Percentiles rank a stretch among this genome's conserved stretches.
Evolutionary conservation across 1,140 invertebrate genomes (phyloP).

Genomic region (Drosophila obscura): DNA sequence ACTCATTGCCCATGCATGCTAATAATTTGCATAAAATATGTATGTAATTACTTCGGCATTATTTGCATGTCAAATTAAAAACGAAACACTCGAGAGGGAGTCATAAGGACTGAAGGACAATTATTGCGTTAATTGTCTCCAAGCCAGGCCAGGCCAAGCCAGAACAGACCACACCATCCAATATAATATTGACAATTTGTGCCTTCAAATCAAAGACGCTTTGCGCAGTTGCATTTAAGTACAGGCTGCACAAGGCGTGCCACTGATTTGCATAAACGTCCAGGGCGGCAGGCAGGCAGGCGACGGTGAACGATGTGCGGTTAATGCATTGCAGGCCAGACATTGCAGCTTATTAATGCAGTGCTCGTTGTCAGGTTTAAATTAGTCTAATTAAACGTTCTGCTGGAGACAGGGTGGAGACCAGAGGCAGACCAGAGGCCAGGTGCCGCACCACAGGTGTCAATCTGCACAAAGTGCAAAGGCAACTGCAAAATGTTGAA

Average conservation of each 20-base stretch:
- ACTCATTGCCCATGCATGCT: slow-evolving; percentile 64
- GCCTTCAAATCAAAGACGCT: slow-evolving; percentile 39
- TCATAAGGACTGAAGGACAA: slow-evolving; percentile 35
- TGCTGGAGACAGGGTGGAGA: slow-evolving; percentile 14
- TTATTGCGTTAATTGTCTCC: slow-evolving; percentile 54
- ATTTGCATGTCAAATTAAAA: slow-evolving; percentile 41
- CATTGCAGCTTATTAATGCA: slow-evolving; percentile 67
- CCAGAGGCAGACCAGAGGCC: slow-evolving; percentile 8
- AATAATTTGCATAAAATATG: slow-evolving; percentile 68
- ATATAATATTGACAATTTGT: slow-evolving; percentile 45
- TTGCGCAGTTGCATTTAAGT: slow-evolving; percentile 29
- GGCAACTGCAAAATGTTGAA: slow-evolving; percentile 31
- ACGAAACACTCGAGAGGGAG: slow-evolving; percentile 16
- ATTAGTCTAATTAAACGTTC: slow-evolving; percentile 71
- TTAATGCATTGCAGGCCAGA: slow-evolving; percentile 18
- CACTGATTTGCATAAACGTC: slow-evolving; percentile 60
- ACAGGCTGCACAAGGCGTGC: slow-evolving; percentile 9
- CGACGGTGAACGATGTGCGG: slow-evolving; percentile 9
- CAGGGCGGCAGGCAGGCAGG: slow-evolving; percentile 7
- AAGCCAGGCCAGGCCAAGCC: neutral
- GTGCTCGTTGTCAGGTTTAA: slow-evolving; percentile 52
- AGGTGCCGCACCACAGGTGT: slow-evolving; percentile 7
- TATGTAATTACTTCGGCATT: slow-evolving; percentile 54
- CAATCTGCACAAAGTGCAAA: slow-evolving; percentile 13
- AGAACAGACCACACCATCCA: slow-evolving; percentile 6